phyloP scores from a whole-genome alignment of 1,140 invertebrate species.

The Patella vulgata region DNA sequence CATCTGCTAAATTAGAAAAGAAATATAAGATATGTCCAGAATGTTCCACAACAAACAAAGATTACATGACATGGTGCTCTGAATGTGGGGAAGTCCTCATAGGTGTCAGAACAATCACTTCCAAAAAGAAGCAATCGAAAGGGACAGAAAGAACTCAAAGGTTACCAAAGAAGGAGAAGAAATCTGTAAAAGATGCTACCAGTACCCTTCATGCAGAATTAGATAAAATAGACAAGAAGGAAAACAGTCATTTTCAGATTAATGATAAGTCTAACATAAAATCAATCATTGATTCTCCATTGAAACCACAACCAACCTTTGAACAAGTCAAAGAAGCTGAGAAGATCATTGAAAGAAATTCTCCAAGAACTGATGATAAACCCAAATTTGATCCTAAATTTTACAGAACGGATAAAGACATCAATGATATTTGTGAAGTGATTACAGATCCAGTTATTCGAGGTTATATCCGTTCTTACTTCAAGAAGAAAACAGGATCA shows the following conservation, averaged over 20 bases:
- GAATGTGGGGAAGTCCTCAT: constrained; percentile 60
- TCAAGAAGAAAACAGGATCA: constrained; percentile 30
- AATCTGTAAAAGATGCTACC: neutral
- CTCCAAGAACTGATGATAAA: constrained; percentile 5
- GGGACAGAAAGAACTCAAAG: constrained; percentile 2
- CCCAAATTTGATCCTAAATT: too few relatives aligned
- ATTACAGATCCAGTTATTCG: constrained; percentile 42
- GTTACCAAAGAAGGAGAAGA: neutral
- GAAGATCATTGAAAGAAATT: neutral
- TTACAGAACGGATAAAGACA: constrained; percentile 16
- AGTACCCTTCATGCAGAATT: neutral
- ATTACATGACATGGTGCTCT: constrained; percentile 58
- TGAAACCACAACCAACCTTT: too few relatives aligned
- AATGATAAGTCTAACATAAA: constrained; percentile 8
- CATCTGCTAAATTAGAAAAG: constrained; percentile 8
- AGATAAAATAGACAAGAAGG: neutral
- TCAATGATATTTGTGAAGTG: constrained; percentile 42
- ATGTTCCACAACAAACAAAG: constrained; percentile 53
- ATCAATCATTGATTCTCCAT: neutral
- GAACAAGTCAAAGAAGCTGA: constrained; percentile 1
- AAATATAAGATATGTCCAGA: constrained; percentile 47
- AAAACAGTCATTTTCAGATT: constrained; percentile 19
- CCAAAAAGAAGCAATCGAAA: constrained; percentile 29
- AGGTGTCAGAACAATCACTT: constrained; percentile 46
- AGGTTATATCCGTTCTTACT: constrained; percentile 40